Conservation (phyloP, 2,113 vertebrate genomes). For the Microtus oregoni region DNA sequence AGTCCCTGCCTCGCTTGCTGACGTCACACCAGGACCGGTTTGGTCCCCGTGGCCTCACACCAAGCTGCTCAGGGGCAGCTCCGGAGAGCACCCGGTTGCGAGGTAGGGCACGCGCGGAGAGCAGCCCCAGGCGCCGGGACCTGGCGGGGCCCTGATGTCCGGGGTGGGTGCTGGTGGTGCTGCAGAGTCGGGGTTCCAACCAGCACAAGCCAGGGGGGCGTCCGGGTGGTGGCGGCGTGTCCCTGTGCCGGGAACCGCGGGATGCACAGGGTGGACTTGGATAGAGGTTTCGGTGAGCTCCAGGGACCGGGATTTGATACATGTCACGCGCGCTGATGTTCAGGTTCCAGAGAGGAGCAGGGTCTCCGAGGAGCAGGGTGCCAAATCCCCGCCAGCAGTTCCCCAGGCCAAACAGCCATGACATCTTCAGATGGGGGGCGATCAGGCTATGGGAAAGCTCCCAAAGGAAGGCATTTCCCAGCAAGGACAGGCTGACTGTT, state of each 20-base stretch:
- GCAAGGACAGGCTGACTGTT: too few species aligned
- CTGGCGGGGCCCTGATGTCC: not conserved
- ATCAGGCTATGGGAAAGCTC: not conserved
- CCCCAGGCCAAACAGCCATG: not conserved
- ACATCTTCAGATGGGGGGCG: not conserved
- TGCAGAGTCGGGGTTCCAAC: not conserved
- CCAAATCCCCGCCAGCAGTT: fast-evolving
- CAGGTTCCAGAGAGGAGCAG: fast-evolving
- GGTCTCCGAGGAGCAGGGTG: not conserved
- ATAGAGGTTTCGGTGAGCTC: not conserved
- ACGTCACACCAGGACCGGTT: conserved; percentile 37
- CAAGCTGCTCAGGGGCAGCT: not conserved
- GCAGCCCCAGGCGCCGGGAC: not conserved
- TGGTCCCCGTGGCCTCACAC: not conserved
- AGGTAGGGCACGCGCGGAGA: conserved; percentile 33
- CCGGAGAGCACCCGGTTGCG: not conserved
- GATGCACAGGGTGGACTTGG: not conserved
- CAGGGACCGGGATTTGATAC: not conserved
- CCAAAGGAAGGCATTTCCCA: not conserved
- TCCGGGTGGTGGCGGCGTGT: not conserved
- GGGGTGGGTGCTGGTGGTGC: not conserved
- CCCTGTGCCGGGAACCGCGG: too few species aligned
- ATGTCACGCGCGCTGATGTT: fast-evolving
- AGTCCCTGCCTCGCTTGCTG: not conserved
- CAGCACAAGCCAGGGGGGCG: conserved; percentile 44